Conservation (phyloP, 2,113 vertebrate species). For the Chiloscyllium plagiosum region DNA sequence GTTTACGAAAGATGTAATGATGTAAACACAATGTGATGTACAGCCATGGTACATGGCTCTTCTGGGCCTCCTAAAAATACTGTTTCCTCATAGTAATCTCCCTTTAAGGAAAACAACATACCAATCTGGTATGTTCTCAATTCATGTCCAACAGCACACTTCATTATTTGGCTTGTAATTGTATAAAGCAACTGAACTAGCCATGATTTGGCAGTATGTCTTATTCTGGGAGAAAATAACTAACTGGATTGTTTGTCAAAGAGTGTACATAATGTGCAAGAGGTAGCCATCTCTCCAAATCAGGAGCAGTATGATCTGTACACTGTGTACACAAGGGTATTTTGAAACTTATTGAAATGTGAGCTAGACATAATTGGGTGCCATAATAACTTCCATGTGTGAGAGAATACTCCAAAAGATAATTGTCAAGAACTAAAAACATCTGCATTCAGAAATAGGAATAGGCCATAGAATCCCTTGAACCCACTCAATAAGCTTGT, state of each 20-base stretch:
- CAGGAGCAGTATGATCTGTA: neutral
- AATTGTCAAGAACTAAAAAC: neutral
- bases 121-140: neutral
- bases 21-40: neutral
- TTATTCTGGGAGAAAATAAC: neutral
- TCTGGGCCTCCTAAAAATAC: neutral
- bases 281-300: neutral
- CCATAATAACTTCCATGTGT: neutral
- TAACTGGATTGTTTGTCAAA: neutral
- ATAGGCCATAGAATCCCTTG: neutral
- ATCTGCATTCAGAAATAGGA: neutral
- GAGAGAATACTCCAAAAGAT: neutral
- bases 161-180: neutral
- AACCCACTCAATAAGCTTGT: neutral
- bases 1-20: neutral
- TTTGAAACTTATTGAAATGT: neutral
- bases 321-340: neutral
- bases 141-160: neutral
- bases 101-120: neutral
- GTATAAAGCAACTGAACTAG: neutral
- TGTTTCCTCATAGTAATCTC: neutral
- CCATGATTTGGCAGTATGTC: slow-evolving; percentile 14
- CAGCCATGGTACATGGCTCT: neutral
- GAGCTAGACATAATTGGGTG: neutral
- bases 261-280: neutral